Percentiles rank a stretch among this genome's conserved stretches.
Evolutionary conservation across 2,113 vertebrate genomes (phyloP).

Genomic region (Tetrax tetrax): DNA sequence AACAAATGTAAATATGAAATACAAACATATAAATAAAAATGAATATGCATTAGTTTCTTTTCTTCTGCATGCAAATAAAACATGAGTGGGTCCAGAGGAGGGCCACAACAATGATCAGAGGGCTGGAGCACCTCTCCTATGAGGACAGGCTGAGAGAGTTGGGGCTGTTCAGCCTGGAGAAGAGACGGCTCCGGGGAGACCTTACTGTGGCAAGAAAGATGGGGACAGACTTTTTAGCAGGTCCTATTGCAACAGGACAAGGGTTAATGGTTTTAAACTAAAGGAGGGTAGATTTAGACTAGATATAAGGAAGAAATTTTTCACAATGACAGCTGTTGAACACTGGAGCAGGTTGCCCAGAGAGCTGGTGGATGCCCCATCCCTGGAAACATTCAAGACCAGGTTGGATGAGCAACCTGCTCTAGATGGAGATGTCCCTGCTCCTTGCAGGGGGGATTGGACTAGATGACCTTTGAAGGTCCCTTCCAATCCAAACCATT

Average conservation of each 20-base stretch:
- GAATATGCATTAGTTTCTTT: background rate
- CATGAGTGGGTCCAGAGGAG: accelerated
- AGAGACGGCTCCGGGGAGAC: background rate
- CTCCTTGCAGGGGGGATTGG: background rate
- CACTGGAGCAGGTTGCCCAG: background rate
- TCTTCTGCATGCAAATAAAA: background rate
- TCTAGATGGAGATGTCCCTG: background rate
- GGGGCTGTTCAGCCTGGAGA: background rate
- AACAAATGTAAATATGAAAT: background rate
- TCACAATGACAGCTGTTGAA: background rate
- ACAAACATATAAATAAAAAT: background rate
- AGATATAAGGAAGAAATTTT: background rate
- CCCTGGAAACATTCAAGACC: background rate
- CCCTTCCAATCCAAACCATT: background rate
- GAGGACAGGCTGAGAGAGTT: background rate
- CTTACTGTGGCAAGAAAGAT: background rate
- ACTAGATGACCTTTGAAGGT: background rate
- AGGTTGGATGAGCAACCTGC: background rate
- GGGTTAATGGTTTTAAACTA: background rate
- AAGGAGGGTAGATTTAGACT: background rate
- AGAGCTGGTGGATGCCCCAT: no score
- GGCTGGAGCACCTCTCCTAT: background rate
- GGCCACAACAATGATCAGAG: background rate
- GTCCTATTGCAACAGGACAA: accelerated
- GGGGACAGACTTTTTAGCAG: background rate